Conservation (phyloP, 2,888 invertebrate genomes). For the Copidosoma aretas region DNA sequence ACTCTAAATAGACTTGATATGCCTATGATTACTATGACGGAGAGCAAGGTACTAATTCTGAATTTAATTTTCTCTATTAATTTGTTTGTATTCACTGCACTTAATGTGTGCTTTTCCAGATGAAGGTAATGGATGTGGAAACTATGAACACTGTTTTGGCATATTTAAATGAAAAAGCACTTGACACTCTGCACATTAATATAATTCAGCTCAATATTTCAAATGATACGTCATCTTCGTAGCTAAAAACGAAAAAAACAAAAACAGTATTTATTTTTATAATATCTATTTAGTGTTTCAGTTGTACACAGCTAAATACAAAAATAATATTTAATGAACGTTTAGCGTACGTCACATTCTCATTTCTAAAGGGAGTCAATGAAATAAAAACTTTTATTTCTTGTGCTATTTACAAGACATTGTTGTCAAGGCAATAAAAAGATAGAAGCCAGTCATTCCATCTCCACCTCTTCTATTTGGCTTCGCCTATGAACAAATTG, state of each 20-base stretch:
- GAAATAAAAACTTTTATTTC: background rate
- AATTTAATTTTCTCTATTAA: slow-evolving; percentile 8
- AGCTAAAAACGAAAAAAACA: no score
- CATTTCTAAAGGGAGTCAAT: background rate
- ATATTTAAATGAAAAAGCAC: slow-evolving; percentile 55
- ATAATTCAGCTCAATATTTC: slow-evolving; percentile 16
- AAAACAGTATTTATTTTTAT: no score
- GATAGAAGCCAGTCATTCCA: slow-evolving; percentile 22
- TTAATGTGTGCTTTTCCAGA: slow-evolving; percentile 46
- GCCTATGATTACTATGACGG: slow-evolving; percentile 52
- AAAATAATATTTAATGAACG: background rate
- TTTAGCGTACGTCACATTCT: background rate
- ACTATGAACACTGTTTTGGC: slow-evolving; percentile 51
- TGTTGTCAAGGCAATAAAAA: background rate
- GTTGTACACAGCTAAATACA: no score
- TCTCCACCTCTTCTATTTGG: background rate
- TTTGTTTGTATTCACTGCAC: background rate
- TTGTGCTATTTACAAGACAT: background rate
- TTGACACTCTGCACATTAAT: slow-evolving; percentile 47
- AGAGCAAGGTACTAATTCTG: slow-evolving; percentile 48
- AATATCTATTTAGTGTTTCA: no score
- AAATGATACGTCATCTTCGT: slow-evolving; percentile 3
- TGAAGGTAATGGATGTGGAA: slow-evolving; percentile 50
- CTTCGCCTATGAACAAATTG: slow-evolving; percentile 5
- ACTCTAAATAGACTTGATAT: slow-evolving; percentile 50